Base-by-base conservation (phyloP, 37 sponge, comb jelly and placozoan species). In the Halisarca cf. caerulea region DNA sequence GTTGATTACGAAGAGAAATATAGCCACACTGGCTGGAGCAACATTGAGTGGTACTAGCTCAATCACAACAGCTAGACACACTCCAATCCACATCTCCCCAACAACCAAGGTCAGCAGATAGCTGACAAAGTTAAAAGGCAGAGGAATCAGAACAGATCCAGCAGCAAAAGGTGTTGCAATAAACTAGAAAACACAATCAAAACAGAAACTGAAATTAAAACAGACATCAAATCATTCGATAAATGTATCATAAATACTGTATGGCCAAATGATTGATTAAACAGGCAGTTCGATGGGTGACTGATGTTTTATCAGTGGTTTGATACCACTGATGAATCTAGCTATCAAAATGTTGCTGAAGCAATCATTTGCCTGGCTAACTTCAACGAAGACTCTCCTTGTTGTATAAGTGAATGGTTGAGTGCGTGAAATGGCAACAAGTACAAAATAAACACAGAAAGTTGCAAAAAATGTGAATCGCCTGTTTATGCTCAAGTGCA, bases 51-150 rank as follows among this genome's bases (percentile, higher is more conserved):
- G 92, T 4, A 82, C 87, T 0, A 92, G 62, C 72, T 92, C 93
- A 23, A 91, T 85, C 0, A 95, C 86, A 39, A 95, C 86, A 40
- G 94, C 91, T 0, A 93, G 30, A 53, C 86, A 68, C 25, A 95
- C 96, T 7, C 96, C 96, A 0, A 95, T 58, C 93, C 93, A 95
- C 93, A 92, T 92, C 90, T 95, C 96, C 7, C 96, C 96, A 47
- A 95, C 72, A n/a, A 95, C 78, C 41, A 85, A 82, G 53, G 92
- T 62, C 8, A 86, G 85, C 39, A 95, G 86, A 51, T 89, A 89
- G 41, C 61, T 53, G 82, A 95, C 80, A 82, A 95, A 95, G 66
- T 81, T 82, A 85, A 78, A 86, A 11, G 96, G 96, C 33, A 71
- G 33, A 20, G 96, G 91, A 3, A 92, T 88, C 39, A 89, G 81